A percentile compares a stretch with the other conserved stretches of the same genome.
Evolutionary conservation across 92 coral and sea anemone genomes (phyloP).

Genomic region (Siderastrea radians): DNA sequence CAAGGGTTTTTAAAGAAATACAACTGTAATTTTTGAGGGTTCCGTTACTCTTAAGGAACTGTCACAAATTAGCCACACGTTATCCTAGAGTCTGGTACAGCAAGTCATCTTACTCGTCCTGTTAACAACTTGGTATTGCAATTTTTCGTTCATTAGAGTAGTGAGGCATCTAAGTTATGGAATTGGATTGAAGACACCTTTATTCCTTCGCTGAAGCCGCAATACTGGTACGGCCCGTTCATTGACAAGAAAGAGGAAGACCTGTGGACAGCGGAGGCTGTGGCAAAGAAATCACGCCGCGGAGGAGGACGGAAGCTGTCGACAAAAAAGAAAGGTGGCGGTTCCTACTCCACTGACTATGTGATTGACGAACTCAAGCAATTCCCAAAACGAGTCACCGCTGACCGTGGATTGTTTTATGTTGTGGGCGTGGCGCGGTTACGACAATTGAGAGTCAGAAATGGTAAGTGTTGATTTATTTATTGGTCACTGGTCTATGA

Average conservation of each 20-base stretch:
- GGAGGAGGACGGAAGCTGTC: conserved; percentile 50
- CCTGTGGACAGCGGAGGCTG: conserved; percentile 69
- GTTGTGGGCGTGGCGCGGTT: conserved; percentile 86
- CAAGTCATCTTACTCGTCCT: not conserved
- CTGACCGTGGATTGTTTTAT: conserved; percentile 85
- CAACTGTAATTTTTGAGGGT: not conserved
- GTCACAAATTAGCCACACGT: not conserved
- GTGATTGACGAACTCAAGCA: conserved; percentile 18
- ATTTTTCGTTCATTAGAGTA: conserved; percentile 41
- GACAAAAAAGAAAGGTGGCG: conserved; percentile 48
- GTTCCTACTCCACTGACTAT: conserved; percentile 19
- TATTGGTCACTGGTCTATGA: not conserved
- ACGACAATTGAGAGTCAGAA: conserved; percentile 80
- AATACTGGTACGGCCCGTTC: conserved; percentile 89
- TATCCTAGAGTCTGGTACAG: too few species aligned
- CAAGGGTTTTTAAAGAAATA: not conserved
- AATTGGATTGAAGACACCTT: conserved; percentile 72
- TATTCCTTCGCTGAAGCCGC: conserved; percentile 81
- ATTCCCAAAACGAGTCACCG: conserved; percentile 77
- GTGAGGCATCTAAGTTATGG: conserved; percentile 77
- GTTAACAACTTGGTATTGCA: not conserved
- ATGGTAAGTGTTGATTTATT: conserved; percentile 41
- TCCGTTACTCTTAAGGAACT: too few species aligned
- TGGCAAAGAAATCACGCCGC: conserved; percentile 45
- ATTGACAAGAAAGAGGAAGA: conserved; percentile 52